These are phyloP conservation scores for Aphidius gifuensis DNA, from an alignment of 1,140 invertebrate species.

Conservation along the genomic window DNA sequence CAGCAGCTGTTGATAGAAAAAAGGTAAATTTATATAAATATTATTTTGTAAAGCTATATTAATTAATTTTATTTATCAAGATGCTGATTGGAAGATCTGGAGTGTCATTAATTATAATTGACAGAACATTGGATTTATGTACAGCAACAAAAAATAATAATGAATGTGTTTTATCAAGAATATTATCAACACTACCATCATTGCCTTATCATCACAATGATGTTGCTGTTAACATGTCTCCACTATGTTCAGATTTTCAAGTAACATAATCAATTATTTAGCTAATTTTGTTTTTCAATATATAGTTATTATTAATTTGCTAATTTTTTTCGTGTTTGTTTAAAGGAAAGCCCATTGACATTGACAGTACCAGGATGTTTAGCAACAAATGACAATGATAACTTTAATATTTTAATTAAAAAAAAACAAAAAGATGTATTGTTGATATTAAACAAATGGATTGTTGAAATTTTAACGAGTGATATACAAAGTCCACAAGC, in stretches of 20 bases:
- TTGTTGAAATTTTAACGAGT: constrained; percentile 48
- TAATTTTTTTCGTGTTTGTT: constrained; percentile 21
- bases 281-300: constrained; percentile 40
- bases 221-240: constrained; percentile 63
- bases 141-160: constrained; percentile 59
- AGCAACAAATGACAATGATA: constrained; percentile 39
- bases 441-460: constrained; percentile 58
- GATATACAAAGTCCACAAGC: constrained; percentile 47
- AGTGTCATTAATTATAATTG: constrained; percentile 64
- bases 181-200: constrained; percentile 61
- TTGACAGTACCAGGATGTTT: constrained; percentile 47
- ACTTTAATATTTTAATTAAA: constrained; percentile 57
- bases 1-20: constrained; percentile 53
- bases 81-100: constrained; percentile 40
- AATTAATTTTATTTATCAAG: constrained; percentile 23
- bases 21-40: constrained; percentile 50
- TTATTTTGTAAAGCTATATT: constrained; percentile 5
- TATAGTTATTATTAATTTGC: background rate
- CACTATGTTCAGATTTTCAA: constrained; percentile 56
- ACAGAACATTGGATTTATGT: constrained; percentile 65
- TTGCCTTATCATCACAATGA: constrained; percentile 66
- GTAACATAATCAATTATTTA: too few relatives aligned
- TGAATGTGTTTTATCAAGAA: constrained; percentile 64
- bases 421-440: constrained; percentile 62
- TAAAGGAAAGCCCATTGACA: constrained; percentile 37